These are phyloP conservation scores for Nannoperca obscura DNA, from an alignment of 2,797 vertebrate genomes.

Conservation along the genomic window DNA sequence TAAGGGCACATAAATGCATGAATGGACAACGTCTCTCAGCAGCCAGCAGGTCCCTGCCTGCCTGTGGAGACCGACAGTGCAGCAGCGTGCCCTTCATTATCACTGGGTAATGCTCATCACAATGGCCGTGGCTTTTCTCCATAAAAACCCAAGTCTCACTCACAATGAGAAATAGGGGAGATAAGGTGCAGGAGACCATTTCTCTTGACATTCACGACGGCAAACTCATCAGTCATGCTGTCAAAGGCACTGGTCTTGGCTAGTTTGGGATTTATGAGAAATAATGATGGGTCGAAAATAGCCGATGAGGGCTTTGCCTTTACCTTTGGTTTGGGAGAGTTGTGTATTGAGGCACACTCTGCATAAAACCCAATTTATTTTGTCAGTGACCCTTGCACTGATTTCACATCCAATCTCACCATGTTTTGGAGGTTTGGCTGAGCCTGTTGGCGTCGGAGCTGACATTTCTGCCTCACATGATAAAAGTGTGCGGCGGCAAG, in stretches of 20 bases:
- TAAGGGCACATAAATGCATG: conserved; percentile 72
- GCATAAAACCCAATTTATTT: conserved; percentile 86
- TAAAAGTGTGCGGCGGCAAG: conserved; percentile 50
- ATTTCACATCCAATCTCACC: conserved; percentile 78
- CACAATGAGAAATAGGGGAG: conserved; percentile 85
- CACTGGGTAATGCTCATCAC: conserved; percentile 85
- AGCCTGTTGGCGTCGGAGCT: conserved; percentile 67
- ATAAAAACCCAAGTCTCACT: conserved; percentile 81
- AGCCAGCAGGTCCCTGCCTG: conserved; percentile 43
- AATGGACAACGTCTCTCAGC: conserved; percentile 66
- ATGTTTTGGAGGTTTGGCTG: conserved; percentile 58
- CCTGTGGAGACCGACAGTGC: conserved; percentile 73
- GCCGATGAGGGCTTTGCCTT: conserved; percentile 73
- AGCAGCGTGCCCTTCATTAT: conserved; percentile 85
- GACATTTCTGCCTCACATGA: conserved; percentile 74
- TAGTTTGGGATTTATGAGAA: conserved; percentile 89
- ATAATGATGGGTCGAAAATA: conserved; percentile 88
- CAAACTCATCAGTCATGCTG: conserved; percentile 90
- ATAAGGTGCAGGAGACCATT: conserved; percentile 87
- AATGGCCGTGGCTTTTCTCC: conserved; percentile 81
- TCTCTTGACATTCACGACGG: conserved; percentile 88
- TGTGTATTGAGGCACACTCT: conserved; percentile 77
- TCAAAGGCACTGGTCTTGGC: conserved; percentile 84
- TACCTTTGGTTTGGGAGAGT: conserved; percentile 77
- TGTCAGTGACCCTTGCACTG: conserved; percentile 82